phyloP scores from a whole-genome alignment of 2,888 invertebrate species.

The Coleophora flavipennella region DNA sequence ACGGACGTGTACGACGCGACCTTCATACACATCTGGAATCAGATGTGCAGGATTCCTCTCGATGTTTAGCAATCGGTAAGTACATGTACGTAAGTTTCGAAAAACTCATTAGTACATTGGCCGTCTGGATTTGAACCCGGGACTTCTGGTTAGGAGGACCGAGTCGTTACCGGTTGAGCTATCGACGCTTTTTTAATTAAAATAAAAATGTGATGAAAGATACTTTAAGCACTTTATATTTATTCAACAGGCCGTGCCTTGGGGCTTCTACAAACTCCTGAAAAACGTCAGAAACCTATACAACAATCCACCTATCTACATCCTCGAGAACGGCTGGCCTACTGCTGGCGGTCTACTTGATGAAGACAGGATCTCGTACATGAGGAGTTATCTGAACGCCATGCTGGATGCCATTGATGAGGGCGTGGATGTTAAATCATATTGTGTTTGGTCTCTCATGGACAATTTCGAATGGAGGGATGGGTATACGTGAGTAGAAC shows the following conservation, averaged over 20 bases:
- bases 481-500: constrained; percentile 65
- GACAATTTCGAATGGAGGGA: constrained; percentile 77
- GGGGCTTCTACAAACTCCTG: constrained; percentile 73
- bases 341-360: constrained; percentile 60
- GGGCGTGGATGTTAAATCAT: constrained; percentile 63
- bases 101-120: too few relatives aligned
- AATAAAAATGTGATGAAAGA: too few relatives aligned
- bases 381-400: constrained; percentile 51
- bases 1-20: too few relatives aligned
- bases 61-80: too few relatives aligned
- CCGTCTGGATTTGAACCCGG: too few relatives aligned
- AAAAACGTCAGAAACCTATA: constrained; percentile 60
- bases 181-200: too few relatives aligned
- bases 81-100: too few relatives aligned
- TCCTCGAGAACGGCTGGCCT: constrained; percentile 76
- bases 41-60: too few relatives aligned
- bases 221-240: too few relatives aligned
- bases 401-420: constrained; percentile 58
- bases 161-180: too few relatives aligned
- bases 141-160: too few relatives aligned
- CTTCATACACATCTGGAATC: too few relatives aligned
- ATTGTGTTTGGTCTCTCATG: constrained; percentile 75
- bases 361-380: constrained; percentile 50
- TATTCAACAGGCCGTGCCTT: constrained; percentile 70
- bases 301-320: constrained; percentile 68